These are phyloP conservation scores for Tetramorium bicarinatum DNA, from an alignment of 2,888 invertebrate species.

Conservation along the genomic window DNA sequence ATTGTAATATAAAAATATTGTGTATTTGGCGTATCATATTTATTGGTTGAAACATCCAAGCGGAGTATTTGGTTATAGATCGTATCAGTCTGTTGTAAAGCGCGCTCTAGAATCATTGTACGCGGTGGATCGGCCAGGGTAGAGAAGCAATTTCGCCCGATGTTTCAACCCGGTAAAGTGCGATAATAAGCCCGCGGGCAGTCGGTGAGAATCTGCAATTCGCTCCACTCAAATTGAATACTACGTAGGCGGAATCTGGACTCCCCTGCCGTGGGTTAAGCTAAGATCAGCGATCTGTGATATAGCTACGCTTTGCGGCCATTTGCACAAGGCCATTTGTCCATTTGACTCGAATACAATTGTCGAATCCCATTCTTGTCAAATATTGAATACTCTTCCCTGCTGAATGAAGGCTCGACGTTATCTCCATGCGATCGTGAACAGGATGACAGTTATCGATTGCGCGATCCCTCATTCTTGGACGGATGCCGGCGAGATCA, in stretches of 20 bases:
- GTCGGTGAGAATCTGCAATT: constrained; percentile 83
- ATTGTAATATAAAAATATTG: neutral
- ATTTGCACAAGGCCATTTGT: constrained; percentile 70
- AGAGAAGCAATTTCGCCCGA: constrained; percentile 77
- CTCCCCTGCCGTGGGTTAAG: constrained; percentile 80
- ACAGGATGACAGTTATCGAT: constrained; percentile 17
- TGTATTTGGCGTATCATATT: neutral
- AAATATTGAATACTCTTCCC: neutral
- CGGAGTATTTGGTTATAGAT: constrained; percentile 31
- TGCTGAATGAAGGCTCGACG: neutral
- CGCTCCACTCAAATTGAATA: constrained; percentile 84
- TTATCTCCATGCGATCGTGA: neutral
- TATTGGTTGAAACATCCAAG: neutral
- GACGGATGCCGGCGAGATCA: constrained; percentile 1
- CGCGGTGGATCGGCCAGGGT: constrained; percentile 63
- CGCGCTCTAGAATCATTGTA: constrained; percentile 62
- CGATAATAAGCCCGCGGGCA: constrained; percentile 85
- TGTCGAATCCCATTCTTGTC: constrained; percentile 57
- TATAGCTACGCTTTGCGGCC: constrained; percentile 79
- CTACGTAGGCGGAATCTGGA: constrained; percentile 81
- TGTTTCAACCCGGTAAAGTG: constrained; percentile 82
- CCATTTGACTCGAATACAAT: constrained; percentile 61
- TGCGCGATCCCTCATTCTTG: constrained; percentile 24
- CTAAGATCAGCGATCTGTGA: constrained; percentile 83
- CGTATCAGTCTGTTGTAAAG: constrained; percentile 61